phyloP scores from a whole-genome alignment of 2,113 vertebrate genomes.

The Centropus unirufus region DNA sequence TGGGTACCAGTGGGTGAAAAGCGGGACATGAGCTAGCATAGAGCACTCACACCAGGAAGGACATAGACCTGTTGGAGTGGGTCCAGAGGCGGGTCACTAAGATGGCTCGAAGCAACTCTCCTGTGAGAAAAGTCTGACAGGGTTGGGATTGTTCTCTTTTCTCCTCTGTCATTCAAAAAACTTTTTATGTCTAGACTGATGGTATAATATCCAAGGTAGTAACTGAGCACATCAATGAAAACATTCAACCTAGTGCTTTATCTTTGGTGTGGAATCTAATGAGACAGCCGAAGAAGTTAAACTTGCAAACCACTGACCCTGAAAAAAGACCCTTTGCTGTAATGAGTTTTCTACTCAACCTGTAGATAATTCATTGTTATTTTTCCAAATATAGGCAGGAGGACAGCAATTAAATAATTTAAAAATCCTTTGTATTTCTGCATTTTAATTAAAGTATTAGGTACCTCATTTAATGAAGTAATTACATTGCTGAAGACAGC shows the following conservation, averaged over 20 bases:
- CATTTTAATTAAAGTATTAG: not conserved
- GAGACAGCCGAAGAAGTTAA: not conserved
- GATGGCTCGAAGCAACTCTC: no score
- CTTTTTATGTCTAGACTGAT: not conserved
- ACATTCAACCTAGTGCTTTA: not conserved
- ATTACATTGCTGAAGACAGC: not conserved
- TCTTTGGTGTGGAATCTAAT: not conserved
- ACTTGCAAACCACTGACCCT: not conserved
- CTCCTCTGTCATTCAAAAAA: not conserved
- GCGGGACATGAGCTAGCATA: no score
- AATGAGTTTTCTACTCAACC: not conserved
- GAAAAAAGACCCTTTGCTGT: not conserved
- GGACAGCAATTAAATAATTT: not conserved
- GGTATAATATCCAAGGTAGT: not conserved
- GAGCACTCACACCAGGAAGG: no score
- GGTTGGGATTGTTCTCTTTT: not conserved
- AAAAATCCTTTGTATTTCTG: not conserved
- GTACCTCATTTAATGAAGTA: not conserved
- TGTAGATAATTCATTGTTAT: not conserved
- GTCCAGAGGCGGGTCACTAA: not conserved
- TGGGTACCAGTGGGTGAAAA: no score
- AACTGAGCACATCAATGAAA: not conserved
- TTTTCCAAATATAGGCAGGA: not conserved
- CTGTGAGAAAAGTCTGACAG: no score
- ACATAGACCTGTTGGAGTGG: no score